Base-by-base conservation (phyloP, 2,888 invertebrate species). In the Pseudeuparius sepicola region DNA sequence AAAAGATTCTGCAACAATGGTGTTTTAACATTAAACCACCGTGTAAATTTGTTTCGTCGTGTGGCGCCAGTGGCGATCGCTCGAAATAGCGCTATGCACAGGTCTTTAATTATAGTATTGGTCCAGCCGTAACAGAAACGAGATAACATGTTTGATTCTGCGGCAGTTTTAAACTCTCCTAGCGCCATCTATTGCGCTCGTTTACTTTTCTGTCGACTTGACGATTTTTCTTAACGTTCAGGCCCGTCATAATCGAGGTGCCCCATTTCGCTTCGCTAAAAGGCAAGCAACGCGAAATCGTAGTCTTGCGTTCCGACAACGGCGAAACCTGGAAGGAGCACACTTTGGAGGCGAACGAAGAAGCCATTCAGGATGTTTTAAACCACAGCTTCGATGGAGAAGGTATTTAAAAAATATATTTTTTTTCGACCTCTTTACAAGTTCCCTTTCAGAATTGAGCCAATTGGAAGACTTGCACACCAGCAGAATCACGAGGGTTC, bases 321-420 rank as follows among this genome's bases (percentile, higher is more conserved):
- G 98, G 98, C 11, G 94, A 97, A 61, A 89, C 86, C 16, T 98
- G 98, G 98, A 84, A 89, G 45, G 98, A 98, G 57, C 98, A 98
- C 59, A 81, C 82, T 20, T 62, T 87, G 40, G 79, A 83, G 54
- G 84, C 87, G 37, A 81, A 75, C 34, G 88, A 89, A 56, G 86
- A 89, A 55, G 83, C 85, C 29, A 79, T 89, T 17, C 80, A 93
- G 64, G 93, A 94, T 57, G 87, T 90, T 14, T 67, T 97, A 39
- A 88, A 89, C 56, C 90, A 92, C 56, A 86, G 88, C 51, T 86
- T 88, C 62, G 89, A 92, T 62, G 81, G 81, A 47, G 79, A 79
- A 67, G 78, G 78, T 76, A 57, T 41, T 42, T 34, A 23, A 31
- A 7, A 20, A 7, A 20, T 20, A 20, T 20, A 7, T 20, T n/a